Percentiles rank a stretch among this genome's conserved stretches.
Conservation (phyloP, 2,888 invertebrate species). For the Pharmacophagus antenor region DNA sequence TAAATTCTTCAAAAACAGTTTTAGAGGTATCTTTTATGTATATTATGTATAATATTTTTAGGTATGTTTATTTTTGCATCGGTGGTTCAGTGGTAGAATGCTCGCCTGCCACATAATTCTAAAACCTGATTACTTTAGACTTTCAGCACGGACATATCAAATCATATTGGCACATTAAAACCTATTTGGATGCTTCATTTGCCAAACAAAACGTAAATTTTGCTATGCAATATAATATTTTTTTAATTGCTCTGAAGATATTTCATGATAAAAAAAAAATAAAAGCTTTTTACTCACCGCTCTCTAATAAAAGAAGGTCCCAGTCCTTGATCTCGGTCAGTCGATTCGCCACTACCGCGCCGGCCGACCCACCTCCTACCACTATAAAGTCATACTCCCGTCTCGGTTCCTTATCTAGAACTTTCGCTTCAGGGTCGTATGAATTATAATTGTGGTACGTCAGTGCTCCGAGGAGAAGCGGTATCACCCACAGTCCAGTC, state of each 20-base stretch:
- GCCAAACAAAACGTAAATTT: no score
- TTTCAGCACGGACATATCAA: no score
- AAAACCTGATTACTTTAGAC: no score
- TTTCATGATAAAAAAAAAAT: no score
- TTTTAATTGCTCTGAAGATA: no score
- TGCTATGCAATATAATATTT: no score
- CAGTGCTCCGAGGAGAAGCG: conserved; percentile 89
- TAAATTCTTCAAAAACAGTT: no score
- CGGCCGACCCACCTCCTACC: conserved; percentile 93
- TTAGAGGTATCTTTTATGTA: no score
- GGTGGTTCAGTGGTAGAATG: conserved; percentile 83
- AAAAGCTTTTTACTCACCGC: conserved; percentile 71
- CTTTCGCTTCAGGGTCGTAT: conserved; percentile 89
- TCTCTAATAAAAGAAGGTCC: conserved; percentile 90
- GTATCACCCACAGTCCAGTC: conserved; percentile 91
- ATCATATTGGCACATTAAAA: no score
- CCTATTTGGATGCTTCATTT: no score
- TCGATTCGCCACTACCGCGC: conserved; percentile 92
- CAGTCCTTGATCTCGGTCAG: conserved; percentile 88
- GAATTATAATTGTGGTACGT: conserved; percentile 90
- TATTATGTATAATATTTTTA: no score
- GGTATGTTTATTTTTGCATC: no score
- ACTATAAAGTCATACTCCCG: conserved; percentile 92
- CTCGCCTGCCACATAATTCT: conserved; percentile 83
- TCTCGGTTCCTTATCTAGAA: conserved; percentile 85